These are phyloP conservation scores for Lindbergichthys nudifrons DNA, from an alignment of 2,797 vertebrate species.

Conservation along the genomic window DNA sequence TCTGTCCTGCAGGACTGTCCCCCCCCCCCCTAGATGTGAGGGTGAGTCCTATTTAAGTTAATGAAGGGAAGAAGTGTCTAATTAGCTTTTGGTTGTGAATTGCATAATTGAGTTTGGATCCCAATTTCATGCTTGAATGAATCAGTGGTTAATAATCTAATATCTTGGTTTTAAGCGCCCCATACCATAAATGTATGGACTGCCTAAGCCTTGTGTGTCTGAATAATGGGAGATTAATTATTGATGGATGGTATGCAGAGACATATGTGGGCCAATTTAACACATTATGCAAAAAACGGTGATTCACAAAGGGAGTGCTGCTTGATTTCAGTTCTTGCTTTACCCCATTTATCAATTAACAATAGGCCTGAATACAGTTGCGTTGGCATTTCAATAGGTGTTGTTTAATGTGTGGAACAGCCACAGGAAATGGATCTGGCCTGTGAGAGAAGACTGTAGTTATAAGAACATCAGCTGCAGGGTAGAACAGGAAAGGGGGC, in stretches of 20 bases:
- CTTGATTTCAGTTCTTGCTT: not conserved
- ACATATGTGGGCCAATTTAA: not conserved
- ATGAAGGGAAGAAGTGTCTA: conserved; percentile 46
- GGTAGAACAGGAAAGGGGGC: not conserved
- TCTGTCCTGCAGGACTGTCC: conserved; percentile 12
- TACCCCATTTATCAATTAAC: not conserved
- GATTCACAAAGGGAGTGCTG: not conserved
- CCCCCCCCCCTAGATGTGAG: not conserved
- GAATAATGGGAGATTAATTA: conserved; percentile 22
- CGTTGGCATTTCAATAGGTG: conserved; percentile 27
- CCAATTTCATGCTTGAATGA: conserved; percentile 61
- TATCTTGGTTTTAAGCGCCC: not conserved
- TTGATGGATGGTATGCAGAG: conserved; percentile 7
- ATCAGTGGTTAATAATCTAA: conserved; percentile 25
- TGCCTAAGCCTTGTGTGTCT: not conserved
- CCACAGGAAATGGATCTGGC: conserved; percentile 31
- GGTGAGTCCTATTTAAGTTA: conserved; percentile 36
- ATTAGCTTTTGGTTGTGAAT: conserved; percentile 54
- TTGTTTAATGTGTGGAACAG: conserved; percentile 19
- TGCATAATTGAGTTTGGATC: conserved; percentile 58
- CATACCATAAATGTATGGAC: conserved; percentile 2
- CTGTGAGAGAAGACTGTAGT: not conserved
- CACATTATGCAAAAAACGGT: not conserved
- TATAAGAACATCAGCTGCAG: conserved; percentile 27
- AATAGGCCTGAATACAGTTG: not conserved